Evolutionary conservation across 2,888 invertebrate genomes (phyloP).

Genomic region (Pachliopta kotzebuea): DNA sequence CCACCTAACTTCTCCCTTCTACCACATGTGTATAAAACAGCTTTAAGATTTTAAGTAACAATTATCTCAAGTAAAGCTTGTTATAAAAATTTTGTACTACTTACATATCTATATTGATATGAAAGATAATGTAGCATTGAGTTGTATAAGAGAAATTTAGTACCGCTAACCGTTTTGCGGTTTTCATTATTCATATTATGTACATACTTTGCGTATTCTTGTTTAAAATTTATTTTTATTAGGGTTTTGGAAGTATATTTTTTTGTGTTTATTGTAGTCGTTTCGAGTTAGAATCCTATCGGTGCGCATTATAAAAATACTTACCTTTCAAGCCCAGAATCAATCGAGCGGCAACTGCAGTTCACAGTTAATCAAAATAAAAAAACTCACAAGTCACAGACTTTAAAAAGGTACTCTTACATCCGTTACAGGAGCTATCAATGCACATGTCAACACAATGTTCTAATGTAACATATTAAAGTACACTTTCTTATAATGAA

Average conservation of each 20-base stretch:
- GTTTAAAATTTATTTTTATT: background rate
- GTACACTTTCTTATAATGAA: constrained; percentile 24
- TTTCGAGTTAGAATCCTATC: constrained; percentile 16
- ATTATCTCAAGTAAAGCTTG: background rate
- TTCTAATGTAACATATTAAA: constrained; percentile 14
- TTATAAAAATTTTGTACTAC: no score
- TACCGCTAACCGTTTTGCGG: no score
- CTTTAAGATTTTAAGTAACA: background rate
- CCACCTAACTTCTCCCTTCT: background rate
- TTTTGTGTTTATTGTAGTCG: background rate
- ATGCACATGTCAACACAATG: constrained; percentile 28
- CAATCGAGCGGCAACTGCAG: constrained; percentile 33
- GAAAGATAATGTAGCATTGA: no score
- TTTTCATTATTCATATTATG: no score
- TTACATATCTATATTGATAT: no score
- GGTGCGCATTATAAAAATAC: constrained; percentile 28
- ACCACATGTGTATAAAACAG: background rate
- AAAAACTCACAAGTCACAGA: constrained; percentile 29
- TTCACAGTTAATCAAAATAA: constrained; percentile 37
- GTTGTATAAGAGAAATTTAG: no score
- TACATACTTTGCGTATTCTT: no score
- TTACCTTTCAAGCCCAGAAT: constrained; percentile 34
- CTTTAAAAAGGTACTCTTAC: constrained; percentile 21
- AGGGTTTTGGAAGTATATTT: background rate
- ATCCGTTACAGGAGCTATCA: constrained; percentile 22